Evolutionary conservation across 2,113 vertebrate species (phyloP).

Genomic region (Pedetes capensis): DNA sequence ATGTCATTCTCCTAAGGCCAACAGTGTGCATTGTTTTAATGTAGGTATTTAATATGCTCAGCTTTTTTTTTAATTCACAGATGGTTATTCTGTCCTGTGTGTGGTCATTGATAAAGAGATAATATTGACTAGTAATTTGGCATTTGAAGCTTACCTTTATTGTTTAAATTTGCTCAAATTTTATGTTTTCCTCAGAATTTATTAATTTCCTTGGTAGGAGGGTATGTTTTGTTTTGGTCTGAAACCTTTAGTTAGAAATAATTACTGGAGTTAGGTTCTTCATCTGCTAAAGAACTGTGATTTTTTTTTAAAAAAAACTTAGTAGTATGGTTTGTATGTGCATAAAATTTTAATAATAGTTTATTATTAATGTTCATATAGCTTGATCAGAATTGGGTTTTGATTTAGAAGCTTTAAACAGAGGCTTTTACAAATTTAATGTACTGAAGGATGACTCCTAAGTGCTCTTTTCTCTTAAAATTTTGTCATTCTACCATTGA

Average conservation of each 20-base stretch:
- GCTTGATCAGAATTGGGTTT: not conserved
- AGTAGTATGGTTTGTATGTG: not conserved
- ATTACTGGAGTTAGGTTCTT: slow-evolving; percentile 29
- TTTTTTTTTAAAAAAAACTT: not conserved
- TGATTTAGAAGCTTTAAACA: not conserved
- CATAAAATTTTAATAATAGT: not conserved
- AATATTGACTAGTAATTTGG: not conserved
- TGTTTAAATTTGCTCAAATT: slow-evolving; percentile 7
- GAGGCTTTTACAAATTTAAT: not conserved
- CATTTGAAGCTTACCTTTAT: not conserved
- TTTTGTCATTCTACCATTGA: not conserved
- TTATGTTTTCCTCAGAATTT: slow-evolving; percentile 8
- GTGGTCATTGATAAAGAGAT: not conserved
- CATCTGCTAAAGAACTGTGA: slow-evolving; percentile 8
- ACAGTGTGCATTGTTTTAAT: not conserved
- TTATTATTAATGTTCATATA: not conserved
- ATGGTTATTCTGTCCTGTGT: not conserved
- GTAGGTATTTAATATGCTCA: not conserved
- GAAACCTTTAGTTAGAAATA: not conserved
- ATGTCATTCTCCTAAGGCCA: not conserved
- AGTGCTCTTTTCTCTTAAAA: not conserved
- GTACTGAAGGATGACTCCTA: not conserved
- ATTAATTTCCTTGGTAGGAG: not conserved
- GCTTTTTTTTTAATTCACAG: not conserved
- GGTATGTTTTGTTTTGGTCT: not conserved